phyloP scores from a whole-genome alignment of 2,113 vertebrate genomes.

The Gasterosteus nipponicus region DNA sequence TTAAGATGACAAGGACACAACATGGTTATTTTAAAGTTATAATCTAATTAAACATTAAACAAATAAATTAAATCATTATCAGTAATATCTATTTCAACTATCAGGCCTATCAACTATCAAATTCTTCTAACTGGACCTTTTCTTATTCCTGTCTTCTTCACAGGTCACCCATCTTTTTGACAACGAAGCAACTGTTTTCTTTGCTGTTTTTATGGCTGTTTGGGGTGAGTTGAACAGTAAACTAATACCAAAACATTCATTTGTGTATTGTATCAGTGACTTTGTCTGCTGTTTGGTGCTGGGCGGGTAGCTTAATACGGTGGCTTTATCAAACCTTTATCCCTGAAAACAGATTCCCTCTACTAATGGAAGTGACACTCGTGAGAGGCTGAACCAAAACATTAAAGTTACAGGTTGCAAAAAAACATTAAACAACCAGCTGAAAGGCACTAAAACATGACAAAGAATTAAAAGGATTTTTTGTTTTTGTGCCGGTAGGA shows the following conservation, averaged over 20 bases:
- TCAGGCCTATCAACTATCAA: background rate
- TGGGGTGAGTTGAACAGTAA: constrained; percentile 88
- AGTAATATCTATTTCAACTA: background rate
- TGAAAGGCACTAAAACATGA: background rate
- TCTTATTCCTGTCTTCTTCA: constrained; percentile 14
- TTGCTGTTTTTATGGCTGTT: constrained; percentile 98
- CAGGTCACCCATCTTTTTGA: constrained; percentile 97
- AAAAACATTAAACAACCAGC: background rate
- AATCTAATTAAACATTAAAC: too few relatives aligned
- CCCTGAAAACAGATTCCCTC: background rate
- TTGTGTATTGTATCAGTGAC: too few relatives aligned
- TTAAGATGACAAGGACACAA: background rate
- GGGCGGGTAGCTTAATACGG: background rate
- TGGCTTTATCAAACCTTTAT: too few relatives aligned
- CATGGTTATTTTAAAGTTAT: background rate
- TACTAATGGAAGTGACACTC: background rate
- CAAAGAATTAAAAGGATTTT: too few relatives aligned
- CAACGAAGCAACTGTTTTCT: constrained; percentile 96
- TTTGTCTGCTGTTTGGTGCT: background rate
- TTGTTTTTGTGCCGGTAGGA: background rate
- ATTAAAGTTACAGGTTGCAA: background rate
- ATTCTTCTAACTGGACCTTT: background rate
- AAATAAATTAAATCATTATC: background rate
- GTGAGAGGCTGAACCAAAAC: too few relatives aligned
- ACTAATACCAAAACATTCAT: too few relatives aligned